Evolutionary conservation across 1,140 invertebrate genomes (phyloP).

Genomic region (Papilio polytes): DNA sequence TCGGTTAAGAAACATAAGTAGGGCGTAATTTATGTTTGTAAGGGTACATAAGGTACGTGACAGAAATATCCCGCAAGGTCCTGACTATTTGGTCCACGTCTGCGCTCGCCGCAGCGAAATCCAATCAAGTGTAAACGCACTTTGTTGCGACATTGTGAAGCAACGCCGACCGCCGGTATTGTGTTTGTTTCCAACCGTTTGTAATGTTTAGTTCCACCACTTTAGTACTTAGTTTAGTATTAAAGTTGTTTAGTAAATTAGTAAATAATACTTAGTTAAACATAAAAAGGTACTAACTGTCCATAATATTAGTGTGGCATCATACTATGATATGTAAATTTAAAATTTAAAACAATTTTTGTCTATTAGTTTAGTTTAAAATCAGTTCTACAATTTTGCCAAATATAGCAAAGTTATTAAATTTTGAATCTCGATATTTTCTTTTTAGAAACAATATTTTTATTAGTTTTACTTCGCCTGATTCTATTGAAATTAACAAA

Average conservation of each 20-base stretch:
- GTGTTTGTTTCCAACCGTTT: conserved; percentile 32
- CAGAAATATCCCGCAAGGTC: conserved; percentile 33
- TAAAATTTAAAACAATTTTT: not conserved
- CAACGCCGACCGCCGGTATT: conserved; percentile 43
- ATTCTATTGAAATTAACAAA: conserved; percentile 1
- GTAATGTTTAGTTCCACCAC: conserved; percentile 3
- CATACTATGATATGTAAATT: not conserved
- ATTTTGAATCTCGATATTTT: not conserved
- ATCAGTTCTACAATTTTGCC: not conserved
- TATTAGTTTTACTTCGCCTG: not conserved
- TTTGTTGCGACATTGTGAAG: conserved; percentile 49
- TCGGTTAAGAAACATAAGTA: conserved; percentile 29
- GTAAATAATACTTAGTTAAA: not conserved
- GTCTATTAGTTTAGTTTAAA: not conserved
- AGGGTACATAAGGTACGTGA: conserved; percentile 33
- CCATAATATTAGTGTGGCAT: not conserved
- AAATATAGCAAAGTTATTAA: too few relatives aligned
- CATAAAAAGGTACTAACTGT: not conserved
- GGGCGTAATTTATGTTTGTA: conserved; percentile 29
- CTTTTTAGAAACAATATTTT: not conserved
- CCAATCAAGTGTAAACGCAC: conserved; percentile 55
- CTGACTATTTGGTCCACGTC: conserved; percentile 42
- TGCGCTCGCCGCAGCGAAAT: conserved; percentile 48
- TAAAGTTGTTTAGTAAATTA: not conserved
- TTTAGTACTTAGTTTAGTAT: not conserved